Evolutionary conservation across 2,888 invertebrate species (phyloP).

Genomic region (Rotaria sp.): DNA sequence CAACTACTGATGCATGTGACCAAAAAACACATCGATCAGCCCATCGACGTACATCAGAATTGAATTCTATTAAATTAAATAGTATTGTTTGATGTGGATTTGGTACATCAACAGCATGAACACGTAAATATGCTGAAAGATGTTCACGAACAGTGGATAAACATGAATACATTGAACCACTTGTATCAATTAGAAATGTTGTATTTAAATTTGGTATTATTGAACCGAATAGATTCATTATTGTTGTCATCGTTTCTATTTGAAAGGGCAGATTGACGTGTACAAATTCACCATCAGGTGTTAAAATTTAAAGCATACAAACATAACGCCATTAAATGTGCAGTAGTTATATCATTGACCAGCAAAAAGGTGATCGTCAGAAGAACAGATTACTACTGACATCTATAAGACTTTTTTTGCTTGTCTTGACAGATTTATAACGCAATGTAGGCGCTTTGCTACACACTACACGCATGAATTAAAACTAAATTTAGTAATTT

Average conservation of each 20-base stretch:
- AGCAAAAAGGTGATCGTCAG: not conserved
- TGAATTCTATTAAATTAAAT: constrained; percentile 54
- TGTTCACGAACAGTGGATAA: constrained; percentile 53
- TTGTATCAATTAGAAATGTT: constrained; percentile 54
- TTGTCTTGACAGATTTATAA: too few species aligned
- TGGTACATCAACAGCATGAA: constrained; percentile 44
- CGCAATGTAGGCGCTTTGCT: too few species aligned
- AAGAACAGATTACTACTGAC: not conserved
- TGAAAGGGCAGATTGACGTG: not conserved
- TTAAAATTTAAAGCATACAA: not conserved
- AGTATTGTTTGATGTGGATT: constrained; percentile 44
- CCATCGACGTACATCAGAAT: constrained; percentile 53
- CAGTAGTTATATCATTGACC: not conserved
- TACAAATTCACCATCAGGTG: not conserved
- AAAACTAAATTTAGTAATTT: too few species aligned
- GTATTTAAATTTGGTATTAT: constrained; percentile 46
- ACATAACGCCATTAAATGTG: not conserved
- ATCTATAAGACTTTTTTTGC: not conserved
- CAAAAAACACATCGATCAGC: constrained; percentile 53
- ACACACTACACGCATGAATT: too few species aligned
- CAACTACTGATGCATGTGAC: constrained; percentile 50
- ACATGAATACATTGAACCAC: constrained; percentile 52
- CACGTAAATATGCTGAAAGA: constrained; percentile 48
- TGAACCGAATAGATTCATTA: constrained; percentile 21
- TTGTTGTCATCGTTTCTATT: not conserved